Base-by-base conservation (phyloP, 2,797 vertebrate species). In the Rhinella marina region DNA sequence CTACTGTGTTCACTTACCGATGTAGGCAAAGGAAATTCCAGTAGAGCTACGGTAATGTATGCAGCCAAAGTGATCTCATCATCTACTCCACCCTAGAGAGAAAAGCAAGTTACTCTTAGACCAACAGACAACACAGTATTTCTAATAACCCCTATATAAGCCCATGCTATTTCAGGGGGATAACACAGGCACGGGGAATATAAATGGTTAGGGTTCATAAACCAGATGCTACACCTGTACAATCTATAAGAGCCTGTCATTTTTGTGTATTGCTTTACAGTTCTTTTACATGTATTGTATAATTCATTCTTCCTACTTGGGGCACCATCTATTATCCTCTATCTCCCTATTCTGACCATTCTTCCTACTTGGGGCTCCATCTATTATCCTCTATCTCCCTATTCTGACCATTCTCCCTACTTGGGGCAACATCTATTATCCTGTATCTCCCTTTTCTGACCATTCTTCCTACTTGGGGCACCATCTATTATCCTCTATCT, bases 1-100 rank as follows among this genome's bases (percentile, higher is more conserved):
- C 29, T 16, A 70, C 27, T 21, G 17, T 82, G 88, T 90, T 87
- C 3, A 61, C 90, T 2, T 90, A 87, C 88, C 0, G 7, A 54
- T 68, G 19, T 76, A 7, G 88, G 57, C 29, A 92, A 90, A 54
- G 92, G 91, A 89, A 90, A 92, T 66, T 95, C 93, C 86, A 94
- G 86, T 84, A 95, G 59, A 0, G 93, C 92, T 12, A 92, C 90
- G 0, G 92, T 90, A 48, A 94, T 85, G 0, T 94, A 94, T 0
- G 93, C 92, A 21, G 93, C 89, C 88, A 93, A 66, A 19, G 92
- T 91, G 75, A 92, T 83, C 29, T 92, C 92, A 82, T 93, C 90
- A 62, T 92, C 90, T 82, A 93, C 92, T 4, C 91, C 91, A 32
- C 92, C 92, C 92, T 93, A 89, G 41, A 90, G 64, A 4, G 32